phyloP scores from a whole-genome alignment of 2,797 vertebrate genomes.

The Onychomys leucogaster region DNA sequence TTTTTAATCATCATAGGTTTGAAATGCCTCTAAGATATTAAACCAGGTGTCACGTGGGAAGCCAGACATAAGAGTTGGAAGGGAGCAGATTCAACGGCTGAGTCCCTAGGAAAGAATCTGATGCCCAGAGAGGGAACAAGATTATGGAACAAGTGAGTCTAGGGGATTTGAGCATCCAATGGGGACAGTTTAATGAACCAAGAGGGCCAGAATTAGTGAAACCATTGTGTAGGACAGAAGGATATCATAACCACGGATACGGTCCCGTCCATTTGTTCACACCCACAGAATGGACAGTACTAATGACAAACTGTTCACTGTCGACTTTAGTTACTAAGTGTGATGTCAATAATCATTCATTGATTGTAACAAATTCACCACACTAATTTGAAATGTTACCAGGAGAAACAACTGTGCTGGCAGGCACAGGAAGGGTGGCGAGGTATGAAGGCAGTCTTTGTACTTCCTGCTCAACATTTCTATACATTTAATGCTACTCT shows the following conservation, averaged over 20 bases:
- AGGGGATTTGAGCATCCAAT: neutral
- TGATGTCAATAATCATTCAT: too few species aligned
- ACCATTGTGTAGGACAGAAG: neutral
- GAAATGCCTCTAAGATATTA: neutral
- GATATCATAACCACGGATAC: rapidly evolving
- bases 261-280: neutral
- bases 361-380: neutral
- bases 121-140: neutral
- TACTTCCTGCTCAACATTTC: neutral
- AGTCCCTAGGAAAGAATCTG: neutral
- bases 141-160: too few species aligned
- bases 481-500: neutral
- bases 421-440: neutral
- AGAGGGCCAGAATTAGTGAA: neutral
- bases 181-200: neutral
- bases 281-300: rapidly evolving
- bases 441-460: neutral
- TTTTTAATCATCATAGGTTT: neutral
- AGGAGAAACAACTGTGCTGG: neutral
- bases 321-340: neutral
- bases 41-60: neutral
- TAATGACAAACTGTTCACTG: neutral
- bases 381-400: neutral
- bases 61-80: neutral
- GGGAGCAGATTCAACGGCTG: neutral